These are phyloP conservation scores for Himantopus leucocephalus DNA, from an alignment of 2,113 vertebrate genomes.

Conservation along the genomic window DNA sequence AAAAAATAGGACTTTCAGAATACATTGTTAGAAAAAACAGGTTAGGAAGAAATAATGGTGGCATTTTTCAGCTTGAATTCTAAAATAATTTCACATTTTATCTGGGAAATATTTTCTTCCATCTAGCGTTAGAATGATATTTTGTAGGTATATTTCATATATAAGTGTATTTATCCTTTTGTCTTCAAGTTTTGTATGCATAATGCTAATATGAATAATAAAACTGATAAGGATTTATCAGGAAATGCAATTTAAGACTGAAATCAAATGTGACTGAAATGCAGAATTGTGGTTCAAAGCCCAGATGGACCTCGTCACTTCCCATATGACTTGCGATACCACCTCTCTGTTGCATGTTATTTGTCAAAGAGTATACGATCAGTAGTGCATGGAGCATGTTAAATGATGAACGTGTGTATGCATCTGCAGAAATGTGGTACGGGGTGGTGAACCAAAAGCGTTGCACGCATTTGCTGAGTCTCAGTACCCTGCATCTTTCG, in stretches of 20 bases:
- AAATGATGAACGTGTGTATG: neutral
- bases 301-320: neutral
- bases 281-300: neutral
- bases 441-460: fast-evolving
- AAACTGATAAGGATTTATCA: neutral
- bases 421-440: neutral
- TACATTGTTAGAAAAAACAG: neutral
- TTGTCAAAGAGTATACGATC: neutral
- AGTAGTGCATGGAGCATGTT: neutral
- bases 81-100: neutral
- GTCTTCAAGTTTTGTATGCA: neutral
- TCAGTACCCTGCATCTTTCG: neutral
- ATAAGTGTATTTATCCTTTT: neutral
- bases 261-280: neutral
- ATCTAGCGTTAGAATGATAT: neutral
- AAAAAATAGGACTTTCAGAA: neutral
- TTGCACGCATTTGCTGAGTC: neutral
- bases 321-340: neutral
- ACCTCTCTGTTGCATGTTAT: neutral
- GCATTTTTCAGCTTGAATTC: neutral
- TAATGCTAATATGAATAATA: neutral
- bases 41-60: neutral
- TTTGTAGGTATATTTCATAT: neutral
- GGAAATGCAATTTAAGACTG: neutral
- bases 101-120: neutral